phyloP scores from a whole-genome alignment of 2,888 invertebrate genomes.

The Myathropa florea region DNA sequence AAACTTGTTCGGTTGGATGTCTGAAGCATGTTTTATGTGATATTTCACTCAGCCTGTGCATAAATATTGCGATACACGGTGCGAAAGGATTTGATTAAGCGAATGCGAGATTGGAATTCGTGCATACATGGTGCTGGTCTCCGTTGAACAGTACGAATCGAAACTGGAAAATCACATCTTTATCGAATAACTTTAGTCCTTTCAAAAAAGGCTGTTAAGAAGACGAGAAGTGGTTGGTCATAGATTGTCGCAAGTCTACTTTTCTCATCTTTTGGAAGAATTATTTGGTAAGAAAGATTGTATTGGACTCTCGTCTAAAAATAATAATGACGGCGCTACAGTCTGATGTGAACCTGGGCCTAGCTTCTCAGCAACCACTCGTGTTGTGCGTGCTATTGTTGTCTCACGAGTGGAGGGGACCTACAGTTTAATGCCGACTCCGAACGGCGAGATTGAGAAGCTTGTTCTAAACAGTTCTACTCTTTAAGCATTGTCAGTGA shows the following conservation, averaged over 20 bases:
- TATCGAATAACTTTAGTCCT: neutral
- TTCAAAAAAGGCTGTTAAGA: neutral
- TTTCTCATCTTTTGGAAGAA: neutral
- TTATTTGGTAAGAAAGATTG: too few species aligned
- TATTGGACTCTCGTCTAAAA: too few species aligned
- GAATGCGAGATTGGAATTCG: slow-evolving; percentile 1
- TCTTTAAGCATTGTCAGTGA: too few species aligned
- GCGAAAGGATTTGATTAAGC: slow-evolving; percentile 22
- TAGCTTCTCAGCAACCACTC: too few species aligned
- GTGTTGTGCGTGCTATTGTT: too few species aligned
- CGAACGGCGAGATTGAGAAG: too few species aligned
- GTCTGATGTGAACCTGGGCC: too few species aligned
- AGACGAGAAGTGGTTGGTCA: neutral
- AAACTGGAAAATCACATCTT: neutral
- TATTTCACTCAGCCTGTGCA: slow-evolving; percentile 65
- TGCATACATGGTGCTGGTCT: neutral
- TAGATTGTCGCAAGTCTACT: too few species aligned
- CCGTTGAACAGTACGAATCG: neutral
- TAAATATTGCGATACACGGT: slow-evolving; percentile 57
- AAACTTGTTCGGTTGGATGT: slow-evolving; percentile 68
- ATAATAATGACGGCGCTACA: too few species aligned
- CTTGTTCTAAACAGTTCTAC: too few species aligned
- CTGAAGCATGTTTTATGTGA: slow-evolving; percentile 67
- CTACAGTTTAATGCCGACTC: too few species aligned
- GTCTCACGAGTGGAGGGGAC: too few species aligned